Evolutionary conservation across 2,888 invertebrate species (phyloP).

Genomic region (Athetis lepigone): DNA sequence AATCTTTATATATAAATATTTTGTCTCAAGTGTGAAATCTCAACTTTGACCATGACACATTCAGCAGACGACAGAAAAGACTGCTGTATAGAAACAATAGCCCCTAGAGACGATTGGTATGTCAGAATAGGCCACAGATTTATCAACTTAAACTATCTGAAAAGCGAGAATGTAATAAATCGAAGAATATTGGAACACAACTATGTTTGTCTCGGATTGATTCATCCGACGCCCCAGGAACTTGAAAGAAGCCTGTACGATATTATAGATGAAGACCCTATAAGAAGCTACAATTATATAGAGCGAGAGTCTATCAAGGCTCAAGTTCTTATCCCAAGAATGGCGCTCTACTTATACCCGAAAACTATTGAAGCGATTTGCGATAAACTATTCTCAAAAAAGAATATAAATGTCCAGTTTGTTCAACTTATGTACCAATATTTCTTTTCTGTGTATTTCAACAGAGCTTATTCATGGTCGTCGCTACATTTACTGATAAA

Average conservation of each 20-base stretch:
- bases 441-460: conserved; percentile 36
- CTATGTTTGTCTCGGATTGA: neutral
- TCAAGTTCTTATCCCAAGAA: conserved; percentile 12
- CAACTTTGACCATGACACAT: conserved; percentile 4
- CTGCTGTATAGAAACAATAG: conserved; percentile 33
- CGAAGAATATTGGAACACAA: conserved; percentile 4
- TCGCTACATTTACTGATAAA: conserved; percentile 45
- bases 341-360: conserved; percentile 33
- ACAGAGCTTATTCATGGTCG: conserved; percentile 41
- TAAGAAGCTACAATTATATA: conserved; percentile 22
- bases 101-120: conserved; percentile 34
- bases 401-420: conserved; percentile 24
- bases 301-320: conserved; percentile 24
- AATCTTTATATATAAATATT: too few species aligned
- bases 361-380: conserved; percentile 33
- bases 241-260: conserved; percentile 22
- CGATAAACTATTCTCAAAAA: conserved; percentile 28
- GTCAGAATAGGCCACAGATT: conserved; percentile 32
- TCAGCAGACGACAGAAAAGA: conserved; percentile 4
- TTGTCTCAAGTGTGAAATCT: neutral
- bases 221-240: neutral
- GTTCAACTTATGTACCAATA: conserved; percentile 27
- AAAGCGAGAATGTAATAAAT: conserved; percentile 18
- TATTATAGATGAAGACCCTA: conserved; percentile 44
- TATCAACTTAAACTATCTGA: conserved; percentile 40